A percentile compares a stretch with the other conserved stretches of the same genome.
These are phyloP conservation scores for Agrotis segetum DNA, from an alignment of 2,888 invertebrate species.

Conservation along the genomic window DNA sequence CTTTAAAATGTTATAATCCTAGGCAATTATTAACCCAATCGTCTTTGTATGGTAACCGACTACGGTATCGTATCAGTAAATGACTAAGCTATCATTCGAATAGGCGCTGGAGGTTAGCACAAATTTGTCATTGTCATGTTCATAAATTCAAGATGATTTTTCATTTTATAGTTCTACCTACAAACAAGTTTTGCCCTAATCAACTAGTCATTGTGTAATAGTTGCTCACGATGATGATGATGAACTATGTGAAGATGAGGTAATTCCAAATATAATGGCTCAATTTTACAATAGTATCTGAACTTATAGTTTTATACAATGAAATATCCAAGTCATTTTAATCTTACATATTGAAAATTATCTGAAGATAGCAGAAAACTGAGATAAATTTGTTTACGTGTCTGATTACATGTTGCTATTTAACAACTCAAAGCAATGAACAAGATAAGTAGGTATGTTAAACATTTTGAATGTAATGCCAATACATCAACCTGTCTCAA, in stretches of 20 bases:
- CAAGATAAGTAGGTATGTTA: background rate
- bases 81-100: background rate
- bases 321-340: conserved; percentile 23
- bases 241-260: background rate
- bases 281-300: too few relatives aligned
- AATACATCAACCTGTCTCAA: too few relatives aligned
- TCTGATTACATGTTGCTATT: conserved; percentile 40
- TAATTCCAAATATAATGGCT: background rate
- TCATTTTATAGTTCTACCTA: background rate
- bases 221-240: background rate
- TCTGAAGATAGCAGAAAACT: conserved; percentile 25
- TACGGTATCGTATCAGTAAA: too few relatives aligned
- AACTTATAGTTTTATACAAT: background rate
- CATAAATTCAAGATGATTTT: background rate
- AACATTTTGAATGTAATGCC: background rate
- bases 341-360: conserved; percentile 12
- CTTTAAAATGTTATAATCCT: background rate
- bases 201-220: background rate
- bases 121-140: too few relatives aligned
- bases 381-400: conserved; percentile 38
- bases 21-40: background rate
- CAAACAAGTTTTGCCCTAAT: background rate
- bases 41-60: background rate
- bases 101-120: background rate
- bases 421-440: background rate